These are phyloP conservation scores for Psittacula echo DNA, from an alignment of 2,797 vertebrate genomes.

Conservation along the genomic window DNA sequence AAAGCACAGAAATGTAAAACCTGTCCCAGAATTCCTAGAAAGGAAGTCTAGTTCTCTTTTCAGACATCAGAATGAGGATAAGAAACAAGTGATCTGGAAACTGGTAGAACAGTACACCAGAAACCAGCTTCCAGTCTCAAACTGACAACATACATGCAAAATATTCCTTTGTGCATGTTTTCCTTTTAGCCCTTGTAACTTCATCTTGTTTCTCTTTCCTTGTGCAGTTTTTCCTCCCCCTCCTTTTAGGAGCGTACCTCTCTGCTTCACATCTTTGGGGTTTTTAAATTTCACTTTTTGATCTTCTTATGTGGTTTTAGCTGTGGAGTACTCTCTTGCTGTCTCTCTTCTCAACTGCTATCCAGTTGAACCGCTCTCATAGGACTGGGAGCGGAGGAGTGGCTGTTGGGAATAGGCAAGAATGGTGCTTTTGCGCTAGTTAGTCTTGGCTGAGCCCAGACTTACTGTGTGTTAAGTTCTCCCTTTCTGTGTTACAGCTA, in stretches of 20 bases:
- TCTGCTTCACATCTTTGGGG: fast-evolving
- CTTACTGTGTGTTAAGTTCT: not conserved
- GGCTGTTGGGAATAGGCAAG: not conserved
- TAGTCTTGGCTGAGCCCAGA: not conserved
- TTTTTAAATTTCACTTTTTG: not conserved
- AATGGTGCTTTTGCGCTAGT: not conserved
- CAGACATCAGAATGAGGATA: not conserved
- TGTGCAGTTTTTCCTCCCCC: not conserved
- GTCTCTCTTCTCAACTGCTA: not conserved
- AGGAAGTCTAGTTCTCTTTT: not conserved
- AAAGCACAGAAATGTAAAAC: not conserved
- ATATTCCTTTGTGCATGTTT: not conserved
- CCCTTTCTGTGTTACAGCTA: not conserved
- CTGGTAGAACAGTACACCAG: not conserved
- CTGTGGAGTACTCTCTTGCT: not conserved
- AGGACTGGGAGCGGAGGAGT: not conserved
- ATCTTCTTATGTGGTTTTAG: not conserved
- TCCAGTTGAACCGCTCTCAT: not conserved
- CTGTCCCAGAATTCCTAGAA: not conserved
- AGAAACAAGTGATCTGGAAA: not conserved
- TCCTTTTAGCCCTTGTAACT: not conserved
- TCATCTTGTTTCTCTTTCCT: not conserved
- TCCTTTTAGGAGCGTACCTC: not conserved
- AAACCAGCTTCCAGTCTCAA: not conserved
- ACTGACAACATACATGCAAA: not conserved